A percentile compares a stretch with the other conserved stretches of the same genome.
phyloP scores from a whole-genome alignment of 2,888 invertebrate genomes.

The Drosophila merina region DNA sequence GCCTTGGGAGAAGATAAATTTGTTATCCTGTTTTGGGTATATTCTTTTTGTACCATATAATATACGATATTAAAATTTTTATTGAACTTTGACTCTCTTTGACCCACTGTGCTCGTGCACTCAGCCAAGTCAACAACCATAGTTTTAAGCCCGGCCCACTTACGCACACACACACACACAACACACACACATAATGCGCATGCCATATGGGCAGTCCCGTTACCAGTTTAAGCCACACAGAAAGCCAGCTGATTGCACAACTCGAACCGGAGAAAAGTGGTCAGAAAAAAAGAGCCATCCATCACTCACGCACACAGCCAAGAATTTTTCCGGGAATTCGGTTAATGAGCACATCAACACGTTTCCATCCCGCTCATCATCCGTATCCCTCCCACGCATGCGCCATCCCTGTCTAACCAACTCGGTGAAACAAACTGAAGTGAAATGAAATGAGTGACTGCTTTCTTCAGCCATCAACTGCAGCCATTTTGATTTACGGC shows the following conservation, averaged over 20 bases:
- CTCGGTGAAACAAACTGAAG: not conserved
- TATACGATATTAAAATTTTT: too few species aligned
- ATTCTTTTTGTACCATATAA: too few species aligned
- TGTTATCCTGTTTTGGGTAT: too few species aligned
- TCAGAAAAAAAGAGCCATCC: conserved; percentile 28
- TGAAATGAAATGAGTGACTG: conserved; percentile 62
- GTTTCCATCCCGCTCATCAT: conserved; percentile 23
- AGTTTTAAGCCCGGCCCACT: conserved; percentile 75
- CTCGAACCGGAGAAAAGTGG: conserved; percentile 5
- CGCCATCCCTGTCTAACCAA: conserved; percentile 54
- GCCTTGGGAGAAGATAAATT: too few species aligned
- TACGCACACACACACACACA: conserved; percentile 41
- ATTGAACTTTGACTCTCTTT: not conserved
- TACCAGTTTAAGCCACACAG: conserved; percentile 76
- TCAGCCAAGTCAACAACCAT: conserved; percentile 69
- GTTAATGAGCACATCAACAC: conserved; percentile 59
- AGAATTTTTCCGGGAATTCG: conserved; percentile 14
- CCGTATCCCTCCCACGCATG: conserved; percentile 66
- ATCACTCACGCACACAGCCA: conserved; percentile 36
- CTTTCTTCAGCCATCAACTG: conserved; percentile 79
- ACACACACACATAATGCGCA: conserved; percentile 52
- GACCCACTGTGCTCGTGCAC: conserved; percentile 45
- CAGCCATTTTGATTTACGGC: conserved; percentile 84
- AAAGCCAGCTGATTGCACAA: conserved; percentile 35
- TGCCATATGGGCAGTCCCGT: conserved; percentile 74